These are phyloP conservation scores for Oostethus manadensis DNA, from an alignment of 2,113 vertebrate genomes.

Conservation along the genomic window DNA sequence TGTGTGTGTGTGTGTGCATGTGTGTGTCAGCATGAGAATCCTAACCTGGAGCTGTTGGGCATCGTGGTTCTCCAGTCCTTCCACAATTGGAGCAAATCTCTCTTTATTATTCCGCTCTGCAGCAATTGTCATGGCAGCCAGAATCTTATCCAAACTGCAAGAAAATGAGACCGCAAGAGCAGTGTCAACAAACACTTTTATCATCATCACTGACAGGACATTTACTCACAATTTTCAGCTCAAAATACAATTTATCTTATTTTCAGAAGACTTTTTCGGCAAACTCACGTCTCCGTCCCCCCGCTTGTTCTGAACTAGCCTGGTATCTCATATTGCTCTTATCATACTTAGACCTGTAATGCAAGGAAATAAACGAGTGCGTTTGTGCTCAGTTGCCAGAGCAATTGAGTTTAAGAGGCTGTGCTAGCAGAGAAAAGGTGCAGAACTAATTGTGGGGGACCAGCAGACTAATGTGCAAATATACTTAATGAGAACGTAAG, in stretches of 20 bases:
- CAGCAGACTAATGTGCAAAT: slow-evolving; percentile 42
- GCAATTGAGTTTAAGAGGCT: slow-evolving; percentile 19
- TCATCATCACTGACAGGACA: slow-evolving; percentile 40
- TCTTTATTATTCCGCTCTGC: slow-evolving; percentile 90
- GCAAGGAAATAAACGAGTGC: slow-evolving; percentile 29
- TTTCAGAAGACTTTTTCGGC: slow-evolving; percentile 7
- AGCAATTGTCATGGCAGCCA: slow-evolving; percentile 90
- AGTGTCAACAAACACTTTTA: slow-evolving; percentile 65
- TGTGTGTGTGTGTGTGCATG: background rate
- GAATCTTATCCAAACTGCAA: slow-evolving; percentile 86
- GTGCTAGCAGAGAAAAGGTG: slow-evolving; percentile 15
- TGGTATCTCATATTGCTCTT: slow-evolving; percentile 34
- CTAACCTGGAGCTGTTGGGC: slow-evolving; percentile 87
- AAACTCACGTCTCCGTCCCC: slow-evolving; percentile 19
- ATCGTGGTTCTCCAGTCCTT: slow-evolving; percentile 94
- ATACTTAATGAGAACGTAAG: slow-evolving; percentile 45
- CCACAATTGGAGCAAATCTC: slow-evolving; percentile 89
- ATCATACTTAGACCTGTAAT: slow-evolving; percentile 24
- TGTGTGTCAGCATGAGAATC: background rate
- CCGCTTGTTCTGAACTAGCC: slow-evolving; percentile 25
- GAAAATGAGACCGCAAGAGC: slow-evolving; percentile 29
- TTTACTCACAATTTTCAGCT: slow-evolving; percentile 50
- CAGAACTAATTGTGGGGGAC: slow-evolving; percentile 26
- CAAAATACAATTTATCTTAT: slow-evolving; percentile 37
- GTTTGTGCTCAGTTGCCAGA: slow-evolving; percentile 40